A percentile compares a stretch with the other conserved stretches of the same genome.
Conservation (phyloP, 2,888 invertebrate species). For the Fabriciana adippe region DNA sequence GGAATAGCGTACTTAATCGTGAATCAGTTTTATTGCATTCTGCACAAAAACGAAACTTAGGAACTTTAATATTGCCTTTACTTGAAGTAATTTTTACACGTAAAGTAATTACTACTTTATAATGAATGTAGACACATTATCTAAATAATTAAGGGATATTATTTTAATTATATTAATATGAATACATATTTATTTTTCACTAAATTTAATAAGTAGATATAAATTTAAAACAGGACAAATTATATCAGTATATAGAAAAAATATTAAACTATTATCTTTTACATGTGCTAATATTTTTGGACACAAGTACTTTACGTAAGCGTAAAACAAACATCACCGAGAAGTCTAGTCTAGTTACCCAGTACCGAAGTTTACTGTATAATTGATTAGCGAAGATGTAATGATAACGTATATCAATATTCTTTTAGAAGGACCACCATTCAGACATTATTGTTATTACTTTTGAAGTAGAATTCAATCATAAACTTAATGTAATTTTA, state of each 20-base stretch:
- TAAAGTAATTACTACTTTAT: not conserved
- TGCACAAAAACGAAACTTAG: conserved; percentile 29
- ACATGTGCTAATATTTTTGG: conserved; percentile 12
- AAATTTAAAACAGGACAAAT: too few species aligned
- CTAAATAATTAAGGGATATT: too few species aligned
- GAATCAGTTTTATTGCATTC: conserved; percentile 49
- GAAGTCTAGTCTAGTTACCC: not conserved
- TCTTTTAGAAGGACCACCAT: not conserved
- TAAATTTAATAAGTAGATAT: too few species aligned
- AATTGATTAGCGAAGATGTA: conserved; percentile 20
- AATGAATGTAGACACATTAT: not conserved
- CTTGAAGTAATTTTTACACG: too few species aligned
- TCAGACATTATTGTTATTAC: not conserved
- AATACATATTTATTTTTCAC: too few species aligned
- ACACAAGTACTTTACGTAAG: conserved; percentile 16
- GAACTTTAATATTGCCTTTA: conserved; percentile 19
- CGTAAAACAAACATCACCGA: conserved; percentile 3
- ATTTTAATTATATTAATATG: too few species aligned
- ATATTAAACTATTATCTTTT: conserved; percentile 4
- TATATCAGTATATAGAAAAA: not conserved
- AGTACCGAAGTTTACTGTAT: conserved; percentile 14
- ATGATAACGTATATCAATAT: conserved; percentile 17
- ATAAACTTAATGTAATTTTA: not conserved
- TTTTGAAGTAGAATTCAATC: not conserved
- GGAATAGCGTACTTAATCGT: conserved; percentile 28